A percentile compares a stretch with the other conserved stretches of the same genome.
Conservation (phyloP, 2,797 vertebrate genomes). For the Octomys mimax region DNA sequence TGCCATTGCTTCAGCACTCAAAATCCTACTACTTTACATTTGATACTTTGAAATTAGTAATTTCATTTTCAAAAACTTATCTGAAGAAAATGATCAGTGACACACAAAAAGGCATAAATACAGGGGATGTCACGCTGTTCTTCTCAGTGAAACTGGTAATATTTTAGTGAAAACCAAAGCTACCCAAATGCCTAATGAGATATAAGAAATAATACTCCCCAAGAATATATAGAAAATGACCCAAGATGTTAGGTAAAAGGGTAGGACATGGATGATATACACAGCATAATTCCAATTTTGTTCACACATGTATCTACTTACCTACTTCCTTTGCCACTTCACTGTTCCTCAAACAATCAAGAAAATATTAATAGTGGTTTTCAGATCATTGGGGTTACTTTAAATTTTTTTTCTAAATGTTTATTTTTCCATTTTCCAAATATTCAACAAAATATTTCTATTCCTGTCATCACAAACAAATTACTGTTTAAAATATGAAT, state of each 20-base stretch:
- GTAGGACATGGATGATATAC: neutral
- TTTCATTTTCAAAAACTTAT: constrained; percentile 44
- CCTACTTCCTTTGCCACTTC: neutral
- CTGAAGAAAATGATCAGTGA: constrained; percentile 37
- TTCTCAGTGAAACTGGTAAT: constrained; percentile 7
- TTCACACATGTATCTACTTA: neutral
- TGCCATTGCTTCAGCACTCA: neutral
- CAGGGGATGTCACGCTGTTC: neutral
- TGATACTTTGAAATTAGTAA: neutral
- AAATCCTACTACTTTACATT: constrained; percentile 41
- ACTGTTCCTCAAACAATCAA: neutral
- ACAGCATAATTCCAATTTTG: neutral
- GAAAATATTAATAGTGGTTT: neutral
- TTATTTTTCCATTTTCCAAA: neutral
- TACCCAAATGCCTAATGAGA: neutral
- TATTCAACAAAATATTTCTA: constrained; percentile 28
- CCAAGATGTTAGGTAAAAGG: neutral
- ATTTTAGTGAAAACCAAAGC: constrained; percentile 34
- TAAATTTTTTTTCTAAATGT: neutral
- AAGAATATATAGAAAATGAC: neutral
- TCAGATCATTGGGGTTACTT: neutral
- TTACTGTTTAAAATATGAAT: constrained; percentile 48
- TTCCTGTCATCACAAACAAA: constrained; percentile 54
- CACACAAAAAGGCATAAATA: neutral
- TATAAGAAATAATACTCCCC: constrained; percentile 29